Percentiles rank a stretch among this genome's conserved stretches.
These are phyloP conservation scores for Elegia similella DNA, from an alignment of 2,888 invertebrate species.

Conservation along the genomic window DNA sequence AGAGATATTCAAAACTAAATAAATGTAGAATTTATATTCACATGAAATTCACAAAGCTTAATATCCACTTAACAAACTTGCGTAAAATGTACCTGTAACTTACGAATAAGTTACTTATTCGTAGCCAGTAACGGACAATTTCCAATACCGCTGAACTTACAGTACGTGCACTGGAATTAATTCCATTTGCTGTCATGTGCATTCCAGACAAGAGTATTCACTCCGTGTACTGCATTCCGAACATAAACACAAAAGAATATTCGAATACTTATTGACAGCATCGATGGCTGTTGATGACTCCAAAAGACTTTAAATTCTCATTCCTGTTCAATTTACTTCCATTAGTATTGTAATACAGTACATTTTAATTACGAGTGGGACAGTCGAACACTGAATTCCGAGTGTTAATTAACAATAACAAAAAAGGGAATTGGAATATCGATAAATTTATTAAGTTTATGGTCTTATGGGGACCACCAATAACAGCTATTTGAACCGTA, in stretches of 20 bases:
- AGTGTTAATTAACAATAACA: slow-evolving; percentile 29
- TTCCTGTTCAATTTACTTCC: slow-evolving; percentile 2
- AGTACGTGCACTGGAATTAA: neutral
- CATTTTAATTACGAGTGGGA: slow-evolving; percentile 11
- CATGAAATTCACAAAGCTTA: no score
- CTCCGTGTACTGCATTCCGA: neutral
- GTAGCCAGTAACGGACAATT: no score
- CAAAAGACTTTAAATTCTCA: neutral
- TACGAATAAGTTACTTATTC: no score
- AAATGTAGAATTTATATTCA: no score
- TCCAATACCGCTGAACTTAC: no score
- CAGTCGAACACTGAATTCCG: slow-evolving; percentile 7
- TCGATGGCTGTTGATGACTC: neutral
- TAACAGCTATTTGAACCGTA: slow-evolving; percentile 37
- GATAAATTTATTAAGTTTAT: slow-evolving; percentile 59
- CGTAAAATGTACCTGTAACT: no score
- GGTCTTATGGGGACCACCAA: slow-evolving; percentile 47
- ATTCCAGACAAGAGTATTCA: neutral
- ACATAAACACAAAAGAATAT: slow-evolving; percentile 8
- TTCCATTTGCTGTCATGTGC: neutral
- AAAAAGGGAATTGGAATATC: slow-evolving; percentile 38
- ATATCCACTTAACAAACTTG: no score
- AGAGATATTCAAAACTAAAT: no score
- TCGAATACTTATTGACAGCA: neutral
- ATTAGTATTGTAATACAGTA: slow-evolving; percentile 10